phyloP scores from a whole-genome alignment of 2,888 invertebrate genomes.

The Agrochola lychnidis region DNA sequence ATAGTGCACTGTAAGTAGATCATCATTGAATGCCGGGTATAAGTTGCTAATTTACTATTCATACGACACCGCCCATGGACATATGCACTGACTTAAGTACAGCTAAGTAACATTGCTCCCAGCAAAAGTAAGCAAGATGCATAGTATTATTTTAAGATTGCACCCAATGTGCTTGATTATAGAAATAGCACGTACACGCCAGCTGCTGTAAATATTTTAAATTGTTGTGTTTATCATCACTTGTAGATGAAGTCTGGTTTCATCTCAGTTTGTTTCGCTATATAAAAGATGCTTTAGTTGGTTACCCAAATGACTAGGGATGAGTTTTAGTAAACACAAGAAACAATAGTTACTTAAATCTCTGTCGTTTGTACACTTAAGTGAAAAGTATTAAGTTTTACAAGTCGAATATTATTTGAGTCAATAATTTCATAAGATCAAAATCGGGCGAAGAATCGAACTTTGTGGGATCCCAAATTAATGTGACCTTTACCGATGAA shows the following conservation, averaged over 20 bases:
- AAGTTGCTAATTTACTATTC: conserved; percentile 42
- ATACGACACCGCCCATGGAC: conserved; percentile 45
- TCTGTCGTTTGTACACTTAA: neutral
- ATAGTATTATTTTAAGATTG: conserved; percentile 33
- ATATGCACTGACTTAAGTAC: conserved; percentile 55
- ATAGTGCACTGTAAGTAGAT: conserved; percentile 64
- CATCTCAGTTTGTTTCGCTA: neutral
- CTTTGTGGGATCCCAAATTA: conserved; percentile 22
- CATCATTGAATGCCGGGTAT: conserved; percentile 55
- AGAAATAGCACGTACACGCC: conserved; percentile 12
- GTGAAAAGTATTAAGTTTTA: neutral
- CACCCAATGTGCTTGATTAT: conserved; percentile 18
- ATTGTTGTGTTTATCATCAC: conserved; percentile 13
- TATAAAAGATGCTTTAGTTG: neutral
- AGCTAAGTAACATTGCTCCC: conserved; percentile 60
- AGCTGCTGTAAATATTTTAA: conserved; percentile 43
- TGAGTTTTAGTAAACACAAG: neutral
- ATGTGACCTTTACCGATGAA: neutral
- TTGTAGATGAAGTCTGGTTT: conserved; percentile 14
- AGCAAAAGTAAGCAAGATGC: conserved; percentile 42
- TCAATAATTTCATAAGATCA: neutral
- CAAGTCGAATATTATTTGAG: neutral
- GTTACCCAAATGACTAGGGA: neutral
- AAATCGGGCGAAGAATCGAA: neutral
- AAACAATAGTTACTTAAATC: neutral